Conservation (phyloP, 1,140 invertebrate species). For the Mizuhopecten yessoensis region DNA sequence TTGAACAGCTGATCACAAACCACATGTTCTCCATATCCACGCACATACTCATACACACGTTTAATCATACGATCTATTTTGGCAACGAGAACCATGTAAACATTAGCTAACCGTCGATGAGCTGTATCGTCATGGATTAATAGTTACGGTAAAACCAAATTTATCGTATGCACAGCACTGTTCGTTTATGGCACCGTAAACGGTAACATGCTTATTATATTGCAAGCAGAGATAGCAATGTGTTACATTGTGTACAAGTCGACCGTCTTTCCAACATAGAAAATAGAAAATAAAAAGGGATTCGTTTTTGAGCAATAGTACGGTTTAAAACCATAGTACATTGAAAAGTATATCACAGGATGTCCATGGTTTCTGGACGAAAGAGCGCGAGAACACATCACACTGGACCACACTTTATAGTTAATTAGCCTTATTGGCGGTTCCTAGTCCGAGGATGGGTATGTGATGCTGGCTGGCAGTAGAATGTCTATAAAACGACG, state of each 20-base stretch:
- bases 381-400: neutral
- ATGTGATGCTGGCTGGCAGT: neutral
- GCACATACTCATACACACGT: no score
- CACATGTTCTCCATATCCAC: no score
- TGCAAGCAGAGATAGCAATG: neutral
- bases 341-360: neutral
- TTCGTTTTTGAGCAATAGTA: neutral
- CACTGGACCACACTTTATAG: neutral
- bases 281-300: neutral
- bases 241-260: neutral
- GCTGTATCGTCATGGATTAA: neutral
- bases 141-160: neutral
- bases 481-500: neutral
- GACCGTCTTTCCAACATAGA: neutral
- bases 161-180: neutral
- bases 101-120: neutral
- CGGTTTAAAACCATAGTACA: neutral
- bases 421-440: neutral
- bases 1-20: no score
- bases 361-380: neutral
- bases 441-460: neutral
- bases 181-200: neutral
- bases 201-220: neutral
- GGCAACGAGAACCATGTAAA: constrained; percentile 5
- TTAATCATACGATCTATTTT: constrained; percentile 3